Evolutionary conservation across 2,797 vertebrate species (phyloP).

Genomic region (Macrochelys suwanniensis): DNA sequence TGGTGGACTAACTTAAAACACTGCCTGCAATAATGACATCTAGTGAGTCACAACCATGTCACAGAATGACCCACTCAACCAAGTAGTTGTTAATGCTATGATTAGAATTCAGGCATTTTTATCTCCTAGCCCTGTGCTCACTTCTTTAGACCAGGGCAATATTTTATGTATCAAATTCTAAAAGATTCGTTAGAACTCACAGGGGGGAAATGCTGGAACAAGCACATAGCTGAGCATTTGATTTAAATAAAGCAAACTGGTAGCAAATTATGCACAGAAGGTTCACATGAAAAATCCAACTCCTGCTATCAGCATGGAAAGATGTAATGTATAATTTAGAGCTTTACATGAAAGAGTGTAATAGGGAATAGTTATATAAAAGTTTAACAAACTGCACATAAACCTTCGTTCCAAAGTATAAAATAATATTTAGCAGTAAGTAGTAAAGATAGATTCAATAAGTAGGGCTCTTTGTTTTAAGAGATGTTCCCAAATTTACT

Average conservation of each 20-base stretch:
- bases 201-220: constrained; percentile 24
- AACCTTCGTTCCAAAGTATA: constrained; percentile 28
- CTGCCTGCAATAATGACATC: constrained; percentile 65
- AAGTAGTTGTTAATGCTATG: neutral
- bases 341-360: constrained; percentile 5
- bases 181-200: constrained; percentile 62
- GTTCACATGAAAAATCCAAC: neutral
- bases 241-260: constrained; percentile 47
- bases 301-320: constrained; percentile 9
- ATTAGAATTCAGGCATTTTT: neutral
- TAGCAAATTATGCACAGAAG: neutral
- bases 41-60: constrained; percentile 64
- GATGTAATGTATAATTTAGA: neutral
- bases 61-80: constrained; percentile 44
- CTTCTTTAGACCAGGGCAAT: constrained; percentile 17
- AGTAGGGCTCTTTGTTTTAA: constrained; percentile 22
- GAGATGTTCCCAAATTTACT: constrained; percentile 46
- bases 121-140: constrained; percentile 6
- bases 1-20: constrained; percentile 33
- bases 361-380: constrained; percentile 43
- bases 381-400: constrained; percentile 51
- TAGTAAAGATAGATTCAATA: constrained; percentile 47
- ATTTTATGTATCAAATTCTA: constrained; percentile 24
- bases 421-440: constrained; percentile 35
- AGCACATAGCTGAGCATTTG: neutral